phyloP scores from a whole-genome alignment of 2,113 vertebrate species.

The Phaethornis superciliosus region DNA sequence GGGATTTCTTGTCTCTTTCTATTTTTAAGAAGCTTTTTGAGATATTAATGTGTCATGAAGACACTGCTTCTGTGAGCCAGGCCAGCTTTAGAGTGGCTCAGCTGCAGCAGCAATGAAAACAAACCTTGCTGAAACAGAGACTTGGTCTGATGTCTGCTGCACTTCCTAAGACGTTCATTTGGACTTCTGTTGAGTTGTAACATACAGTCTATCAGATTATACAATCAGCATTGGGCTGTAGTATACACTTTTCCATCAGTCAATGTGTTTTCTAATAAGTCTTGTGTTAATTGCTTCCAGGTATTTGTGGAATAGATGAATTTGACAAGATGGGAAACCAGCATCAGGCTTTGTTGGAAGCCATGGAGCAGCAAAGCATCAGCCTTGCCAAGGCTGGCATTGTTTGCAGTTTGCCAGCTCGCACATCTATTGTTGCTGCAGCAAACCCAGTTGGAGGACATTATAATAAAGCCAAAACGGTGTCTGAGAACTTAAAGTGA shows the following conservation, averaged over 20 bases:
- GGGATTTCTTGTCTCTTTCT: not conserved
- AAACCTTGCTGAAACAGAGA: not conserved
- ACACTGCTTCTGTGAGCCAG: not conserved
- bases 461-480: conserved; percentile 95
- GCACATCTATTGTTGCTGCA: conserved; percentile 92
- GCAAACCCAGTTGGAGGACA: conserved; percentile 96
- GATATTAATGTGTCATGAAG: not conserved
- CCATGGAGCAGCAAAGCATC: conserved; percentile 98
- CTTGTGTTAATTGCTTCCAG: conserved; percentile 70
- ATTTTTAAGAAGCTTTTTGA: not conserved
- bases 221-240: not conserved
- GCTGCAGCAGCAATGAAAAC: not conserved
- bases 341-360: conserved; percentile 94
- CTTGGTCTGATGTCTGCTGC: not conserved
- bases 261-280: not conserved
- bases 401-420: conserved; percentile 93
- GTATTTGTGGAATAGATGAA: conserved; percentile 97
- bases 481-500: conserved; percentile 97
- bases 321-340: conserved; percentile 98
- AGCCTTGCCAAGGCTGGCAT: conserved; percentile 97
- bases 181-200: not conserved
- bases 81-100: not conserved
- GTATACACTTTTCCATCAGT: not conserved
- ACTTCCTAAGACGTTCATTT: not conserved
- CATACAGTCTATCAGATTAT: not conserved